Evolutionary conservation across 30 jellyfish, hydroid and myxozoan genomes (phyloP).

Genomic region (Hydractinia echinata): DNA sequence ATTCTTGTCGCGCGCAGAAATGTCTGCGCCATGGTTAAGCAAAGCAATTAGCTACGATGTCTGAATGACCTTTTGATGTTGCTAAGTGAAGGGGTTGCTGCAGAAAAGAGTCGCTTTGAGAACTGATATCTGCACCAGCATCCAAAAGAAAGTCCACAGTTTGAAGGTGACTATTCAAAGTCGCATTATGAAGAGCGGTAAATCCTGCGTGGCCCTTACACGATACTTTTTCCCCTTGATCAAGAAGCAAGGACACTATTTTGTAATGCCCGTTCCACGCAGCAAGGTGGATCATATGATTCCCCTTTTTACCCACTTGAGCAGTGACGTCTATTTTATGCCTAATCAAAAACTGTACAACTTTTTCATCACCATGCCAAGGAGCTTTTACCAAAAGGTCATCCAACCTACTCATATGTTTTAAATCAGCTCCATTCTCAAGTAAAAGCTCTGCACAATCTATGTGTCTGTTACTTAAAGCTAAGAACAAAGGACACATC

Average conservation of each 20-base stretch:
- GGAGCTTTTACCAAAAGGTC: not conserved
- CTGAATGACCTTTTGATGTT: conserved; percentile 2
- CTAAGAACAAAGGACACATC: not conserved
- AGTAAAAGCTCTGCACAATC: conserved; percentile 9
- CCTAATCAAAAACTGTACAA: conserved; percentile 7
- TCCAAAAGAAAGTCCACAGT: not conserved
- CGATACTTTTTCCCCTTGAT: not conserved
- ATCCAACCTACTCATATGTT: not conserved
- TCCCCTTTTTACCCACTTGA: not conserved
- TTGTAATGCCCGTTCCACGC: conserved; percentile 13
- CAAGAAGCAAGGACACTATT: conserved; percentile 15
- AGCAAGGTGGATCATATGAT: not conserved
- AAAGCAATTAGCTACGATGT: not conserved
- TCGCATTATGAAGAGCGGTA: not conserved
- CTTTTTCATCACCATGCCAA: not conserved
- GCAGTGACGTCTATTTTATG: not conserved
- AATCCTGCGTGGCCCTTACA: not conserved
- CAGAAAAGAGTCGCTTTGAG: not conserved
- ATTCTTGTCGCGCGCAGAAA: conserved; percentile 5
- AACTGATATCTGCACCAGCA: conserved; percentile 24
- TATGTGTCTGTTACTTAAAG: not conserved
- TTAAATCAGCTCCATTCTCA: conserved; percentile 16
- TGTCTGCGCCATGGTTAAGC: conserved; percentile 10
- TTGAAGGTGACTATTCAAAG: not conserved
- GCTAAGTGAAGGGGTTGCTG: conserved; percentile 8